Percentiles rank a stretch among this genome's conserved stretches.
Conservation (phyloP, 2,888 invertebrate genomes). For the Lycia hirtaria region DNA sequence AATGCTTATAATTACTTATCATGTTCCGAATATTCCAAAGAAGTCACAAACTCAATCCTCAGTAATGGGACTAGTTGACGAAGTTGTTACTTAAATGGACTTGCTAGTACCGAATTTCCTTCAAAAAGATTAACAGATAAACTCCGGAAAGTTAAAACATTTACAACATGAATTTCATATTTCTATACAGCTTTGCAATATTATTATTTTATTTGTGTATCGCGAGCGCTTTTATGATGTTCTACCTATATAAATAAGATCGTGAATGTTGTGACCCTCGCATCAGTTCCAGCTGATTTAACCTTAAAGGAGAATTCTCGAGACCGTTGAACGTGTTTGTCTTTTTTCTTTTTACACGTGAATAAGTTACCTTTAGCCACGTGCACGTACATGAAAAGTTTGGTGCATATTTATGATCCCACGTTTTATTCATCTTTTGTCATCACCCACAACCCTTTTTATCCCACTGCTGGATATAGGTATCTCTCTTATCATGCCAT, state of each 20-base stretch:
- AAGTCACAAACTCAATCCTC: slow-evolving; percentile 44
- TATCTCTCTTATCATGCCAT: too few species aligned
- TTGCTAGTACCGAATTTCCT: slow-evolving; percentile 59
- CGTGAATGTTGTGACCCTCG: slow-evolving; percentile 44
- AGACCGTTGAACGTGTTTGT: slow-evolving; percentile 48
- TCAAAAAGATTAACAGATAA: slow-evolving; percentile 59
- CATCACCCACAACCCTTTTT: too few species aligned
- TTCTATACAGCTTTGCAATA: slow-evolving; percentile 29
- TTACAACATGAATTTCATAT: slow-evolving; percentile 51
- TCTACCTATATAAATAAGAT: slow-evolving; percentile 33
- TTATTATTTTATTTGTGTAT: slow-evolving; percentile 15
- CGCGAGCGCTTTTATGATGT: slow-evolving; percentile 4
- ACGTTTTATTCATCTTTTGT: too few species aligned
- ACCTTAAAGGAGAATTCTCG: slow-evolving; percentile 50
- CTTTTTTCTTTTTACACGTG: slow-evolving; percentile 47
- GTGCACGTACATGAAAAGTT: slow-evolving; percentile 1
- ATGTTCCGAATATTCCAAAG: not conserved
- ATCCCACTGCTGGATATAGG: too few species aligned
- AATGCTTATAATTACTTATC: not conserved
- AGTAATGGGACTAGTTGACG: slow-evolving; percentile 54
- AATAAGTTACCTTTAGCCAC: slow-evolving; percentile 41
- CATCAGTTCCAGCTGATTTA: slow-evolving; percentile 53
- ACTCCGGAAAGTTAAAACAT: slow-evolving; percentile 54
- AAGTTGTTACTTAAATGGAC: slow-evolving; percentile 59
- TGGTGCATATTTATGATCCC: not conserved